Base-by-base conservation (phyloP, 2,113 vertebrate species). In the Gallinago paraguaiae region DNA sequence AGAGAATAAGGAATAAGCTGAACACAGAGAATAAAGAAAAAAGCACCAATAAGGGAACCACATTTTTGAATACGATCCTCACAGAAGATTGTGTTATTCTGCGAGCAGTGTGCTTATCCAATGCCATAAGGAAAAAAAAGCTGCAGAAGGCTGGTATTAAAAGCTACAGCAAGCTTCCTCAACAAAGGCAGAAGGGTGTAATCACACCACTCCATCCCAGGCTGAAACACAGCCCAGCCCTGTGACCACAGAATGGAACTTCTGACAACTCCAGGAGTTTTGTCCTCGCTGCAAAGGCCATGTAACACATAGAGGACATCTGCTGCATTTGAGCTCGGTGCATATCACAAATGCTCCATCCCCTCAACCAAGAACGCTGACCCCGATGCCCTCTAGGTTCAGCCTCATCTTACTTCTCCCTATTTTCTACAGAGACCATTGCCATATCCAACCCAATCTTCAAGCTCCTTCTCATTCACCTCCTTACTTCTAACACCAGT, bases 231-330 rank as follows among this genome's bases (percentile, higher is more conserved):
- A 39, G 6, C 12, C 1, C 0, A 68, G 41, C 39, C 10, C 33
- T 13, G 4, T 2, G 17, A 57, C 8, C 6, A 11, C n/a, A 35
- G 9, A 65, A 20, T n/a, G 27, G 37, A 3, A 25, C 15, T 74
- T 27, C 27, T 8, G 16, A 45, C 30, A 28, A 35, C 18, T 7
- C 28, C 3, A 3, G n/a, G 18, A 8, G 11, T 46, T 37, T 28
- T 14, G 23, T 18, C 37, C 39, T 37, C 27, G 0, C 39, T 30
- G 37, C n/a, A 53, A 18, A 57, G 37, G 30, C 43, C 31, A 13
- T 2, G 0, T 5, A 30, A 30, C 3, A 4, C 11, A 31, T 9
- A 16, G 3, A 2, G 6, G 2, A 27, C 0, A 0, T 7, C 45
- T 46, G 6, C 6, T 22, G 17, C 10, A 13, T 17, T 23, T 11